phyloP scores from a whole-genome alignment of 2,113 vertebrate species.

The Lanius collurio region DNA sequence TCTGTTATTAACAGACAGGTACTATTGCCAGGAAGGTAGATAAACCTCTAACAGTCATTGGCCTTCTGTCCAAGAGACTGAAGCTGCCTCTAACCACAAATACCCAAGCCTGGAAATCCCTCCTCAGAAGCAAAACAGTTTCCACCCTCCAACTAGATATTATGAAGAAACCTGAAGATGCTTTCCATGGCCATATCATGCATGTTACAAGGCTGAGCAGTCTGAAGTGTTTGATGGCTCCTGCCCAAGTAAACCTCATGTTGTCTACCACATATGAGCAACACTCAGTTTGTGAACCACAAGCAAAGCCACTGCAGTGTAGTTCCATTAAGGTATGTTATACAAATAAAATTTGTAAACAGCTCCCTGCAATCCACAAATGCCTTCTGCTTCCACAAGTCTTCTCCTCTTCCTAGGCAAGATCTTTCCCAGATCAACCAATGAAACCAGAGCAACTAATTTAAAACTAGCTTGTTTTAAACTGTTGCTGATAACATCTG shows the following conservation, averaged over 20 bases:
- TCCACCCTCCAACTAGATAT: not conserved
- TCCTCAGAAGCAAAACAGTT: not conserved
- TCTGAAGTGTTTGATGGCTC: not conserved
- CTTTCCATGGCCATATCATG: not conserved
- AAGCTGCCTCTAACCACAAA: not conserved
- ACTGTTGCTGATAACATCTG: not conserved
- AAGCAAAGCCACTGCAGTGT: not conserved
- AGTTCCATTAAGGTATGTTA: not conserved
- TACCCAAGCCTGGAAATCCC: not conserved
- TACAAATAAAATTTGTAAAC: not conserved
- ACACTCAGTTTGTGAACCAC: not conserved
- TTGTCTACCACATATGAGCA: not conserved
- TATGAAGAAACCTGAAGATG: not conserved
- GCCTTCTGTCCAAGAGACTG: not conserved
- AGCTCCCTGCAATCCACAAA: not conserved
- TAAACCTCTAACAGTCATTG: not conserved
- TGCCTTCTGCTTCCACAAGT: not conserved
- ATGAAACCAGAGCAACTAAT: not conserved
- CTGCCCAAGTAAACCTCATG: not conserved
- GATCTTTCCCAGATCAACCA: not conserved
- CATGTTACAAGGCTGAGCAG: not conserved
- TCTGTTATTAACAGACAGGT: not conserved
- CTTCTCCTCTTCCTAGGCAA: not conserved
- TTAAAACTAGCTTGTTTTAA: not conserved
- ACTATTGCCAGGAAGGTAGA: not conserved